These are phyloP conservation scores for Phymorhynchus buccinoides DNA, from an alignment of 1,140 invertebrate species.

Conservation along the genomic window DNA sequence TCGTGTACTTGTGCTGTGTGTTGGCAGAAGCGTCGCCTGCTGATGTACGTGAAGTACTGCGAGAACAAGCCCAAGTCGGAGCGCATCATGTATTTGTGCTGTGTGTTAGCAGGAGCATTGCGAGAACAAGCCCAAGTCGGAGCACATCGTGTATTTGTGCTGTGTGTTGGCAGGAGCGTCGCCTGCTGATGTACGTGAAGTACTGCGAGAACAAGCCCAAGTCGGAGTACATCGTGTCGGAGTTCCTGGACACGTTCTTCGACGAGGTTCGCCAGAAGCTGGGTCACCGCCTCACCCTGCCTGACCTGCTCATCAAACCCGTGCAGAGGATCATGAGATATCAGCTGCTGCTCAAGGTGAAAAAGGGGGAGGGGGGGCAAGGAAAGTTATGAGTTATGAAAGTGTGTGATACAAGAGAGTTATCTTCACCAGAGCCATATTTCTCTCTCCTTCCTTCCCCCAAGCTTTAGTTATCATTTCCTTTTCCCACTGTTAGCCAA, in stretches of 20 bases:
- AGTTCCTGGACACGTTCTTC: constrained; percentile 93
- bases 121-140: constrained; percentile 99
- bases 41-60: constrained; percentile 97
- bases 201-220: constrained; percentile 99
- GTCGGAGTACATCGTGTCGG: constrained; percentile 97
- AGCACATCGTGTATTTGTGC: constrained; percentile 95
- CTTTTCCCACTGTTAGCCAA: no score
- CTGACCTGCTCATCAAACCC: constrained; percentile 97
- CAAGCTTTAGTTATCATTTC: no score
- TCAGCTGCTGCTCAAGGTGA: constrained; percentile 92
- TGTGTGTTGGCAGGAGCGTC: constrained; percentile 94
- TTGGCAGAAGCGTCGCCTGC: constrained; percentile 87
- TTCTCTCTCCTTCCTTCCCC: no score
- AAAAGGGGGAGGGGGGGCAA: no score
- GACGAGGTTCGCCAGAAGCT: constrained; percentile 95
- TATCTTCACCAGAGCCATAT: no score
- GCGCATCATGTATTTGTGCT: constrained; percentile 97
- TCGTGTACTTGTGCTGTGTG: constrained; percentile 96
- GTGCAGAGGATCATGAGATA: constrained; percentile 99
- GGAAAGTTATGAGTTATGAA: no score
- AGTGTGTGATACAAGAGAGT: no score
- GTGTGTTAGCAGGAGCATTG: constrained; percentile 96
- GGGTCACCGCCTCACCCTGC: constrained; percentile 93
- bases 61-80: constrained; percentile 99
- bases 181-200: constrained; percentile 90